Evolutionary conservation across 2,888 invertebrate species (phyloP).

Genomic region (Nymphalis c-album): DNA sequence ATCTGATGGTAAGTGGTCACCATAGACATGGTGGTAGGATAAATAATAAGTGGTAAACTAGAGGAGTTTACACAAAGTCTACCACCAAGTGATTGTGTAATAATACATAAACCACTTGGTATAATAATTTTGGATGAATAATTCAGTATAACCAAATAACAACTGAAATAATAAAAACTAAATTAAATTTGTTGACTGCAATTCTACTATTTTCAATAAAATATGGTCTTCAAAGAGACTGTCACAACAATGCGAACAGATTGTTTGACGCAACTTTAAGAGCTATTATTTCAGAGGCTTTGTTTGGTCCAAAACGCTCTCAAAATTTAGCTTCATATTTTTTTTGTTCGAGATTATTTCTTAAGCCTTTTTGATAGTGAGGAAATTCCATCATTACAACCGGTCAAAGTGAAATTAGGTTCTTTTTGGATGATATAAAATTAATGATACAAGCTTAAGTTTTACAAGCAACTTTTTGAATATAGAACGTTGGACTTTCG

Average conservation of each 20-base stretch:
- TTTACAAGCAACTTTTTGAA: conserved; percentile 1
- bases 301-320: conserved; percentile 63
- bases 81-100: too few relatives aligned
- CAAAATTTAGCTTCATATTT: conserved; percentile 65
- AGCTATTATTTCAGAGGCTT: conserved; percentile 62
- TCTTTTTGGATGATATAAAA: conserved; percentile 24
- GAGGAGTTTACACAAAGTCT: too few relatives aligned
- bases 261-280: conserved; percentile 55
- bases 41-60: too few relatives aligned
- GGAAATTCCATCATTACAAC: conserved; percentile 47
- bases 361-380: conserved; percentile 47
- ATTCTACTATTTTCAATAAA: conserved; percentile 3
- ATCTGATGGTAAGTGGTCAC: too few relatives aligned
- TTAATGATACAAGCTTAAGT: conserved; percentile 14
- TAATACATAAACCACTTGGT: too few relatives aligned
- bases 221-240: conserved; percentile 14
- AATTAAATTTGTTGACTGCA: not conserved
- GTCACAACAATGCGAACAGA: conserved; percentile 33
- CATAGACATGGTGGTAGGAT: too few relatives aligned
- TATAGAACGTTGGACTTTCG: not conserved
- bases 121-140: too few relatives aligned
- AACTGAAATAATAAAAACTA: not conserved
- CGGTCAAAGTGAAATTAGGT: conserved; percentile 25
- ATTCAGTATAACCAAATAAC: too few relatives aligned
- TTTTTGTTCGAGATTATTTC: conserved; percentile 55